Evolutionary conservation across 2,113 vertebrate genomes (phyloP), one percentile per base, ranked within the genome.

Genomic region (Hippocampus barbouri): DNA sequence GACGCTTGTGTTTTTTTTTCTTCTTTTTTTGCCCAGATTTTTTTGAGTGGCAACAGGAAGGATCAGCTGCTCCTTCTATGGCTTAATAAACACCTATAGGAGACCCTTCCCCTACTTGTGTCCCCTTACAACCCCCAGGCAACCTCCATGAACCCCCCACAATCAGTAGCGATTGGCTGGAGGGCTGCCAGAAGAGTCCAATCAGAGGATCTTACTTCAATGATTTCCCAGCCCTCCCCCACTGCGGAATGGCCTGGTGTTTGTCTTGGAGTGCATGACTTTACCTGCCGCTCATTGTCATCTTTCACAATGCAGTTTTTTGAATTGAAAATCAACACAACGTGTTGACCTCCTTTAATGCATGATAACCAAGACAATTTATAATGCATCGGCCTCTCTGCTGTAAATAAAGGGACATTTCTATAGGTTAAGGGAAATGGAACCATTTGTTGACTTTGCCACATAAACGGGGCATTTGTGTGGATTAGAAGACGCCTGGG

Each of bases 71-170:
- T 34, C 30, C 8, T 20, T 38, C 60, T 8, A 34, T 30, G 18
- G 60, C 34, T 18, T 18, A 40, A 62, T 62, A 20, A 38, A 62
- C 60, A 62, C 30, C 30, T 62, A 62, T 20, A 5, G 60, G 49
- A 69, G 66, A 74, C 72, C 70, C 65, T 74, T 79, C 70, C 69
- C 60, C 67, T n/a, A 10, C 5, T 18, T 21, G 1, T 34, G 73
- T 79, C 70, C 11, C 21, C 40, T 10, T 54, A n/a, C 82, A 69
- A 84, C 79, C 79, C 9, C 16, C 25, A 0, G 70, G 74, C 70
- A 66, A 83, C 57, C 86, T 57, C 77, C n/a, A 1, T 84, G 81
- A 89, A 77, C 86, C 72, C 86, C 11, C 1, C n/a, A 54, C 6
- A 38, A 43, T 40, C 38, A 14, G 59, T 56, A 5, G 66, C 53